Conservation (phyloP, 2,113 vertebrate genomes). For the Kobus ellipsiprymnus region DNA sequence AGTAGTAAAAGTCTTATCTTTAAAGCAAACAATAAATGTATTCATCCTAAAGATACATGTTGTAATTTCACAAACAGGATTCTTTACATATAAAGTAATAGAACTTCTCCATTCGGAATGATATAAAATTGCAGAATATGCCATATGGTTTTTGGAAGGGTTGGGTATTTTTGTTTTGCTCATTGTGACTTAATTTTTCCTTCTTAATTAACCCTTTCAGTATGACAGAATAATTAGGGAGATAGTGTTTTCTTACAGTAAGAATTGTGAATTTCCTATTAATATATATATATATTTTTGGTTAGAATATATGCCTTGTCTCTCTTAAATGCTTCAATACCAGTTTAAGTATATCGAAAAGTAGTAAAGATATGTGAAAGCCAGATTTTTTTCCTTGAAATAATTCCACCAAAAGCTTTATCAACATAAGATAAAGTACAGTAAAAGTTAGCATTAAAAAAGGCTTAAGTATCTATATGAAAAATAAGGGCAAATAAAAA, state of each 20-base stretch:
- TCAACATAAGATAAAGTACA: not conserved
- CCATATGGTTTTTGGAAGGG: not conserved
- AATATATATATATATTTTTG: not conserved
- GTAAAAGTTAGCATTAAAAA: not conserved
- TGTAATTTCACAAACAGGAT: slow-evolving; percentile 10
- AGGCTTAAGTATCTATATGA: not conserved
- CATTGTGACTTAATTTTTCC: not conserved
- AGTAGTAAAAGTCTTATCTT: slow-evolving; percentile 27
- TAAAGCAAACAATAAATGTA: slow-evolving; percentile 13
- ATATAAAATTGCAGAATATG: not conserved
- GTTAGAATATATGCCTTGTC: not conserved
- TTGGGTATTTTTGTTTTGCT: slow-evolving; percentile 17
- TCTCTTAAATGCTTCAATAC: not conserved
- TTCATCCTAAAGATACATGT: slow-evolving; percentile 10
- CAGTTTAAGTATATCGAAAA: not conserved
- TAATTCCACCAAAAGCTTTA: slow-evolving; percentile 22
- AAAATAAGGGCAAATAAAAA: not conserved
- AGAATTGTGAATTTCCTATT: slow-evolving; percentile 16
- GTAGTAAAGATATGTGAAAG: slow-evolving; percentile 20
- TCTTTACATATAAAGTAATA: not conserved
- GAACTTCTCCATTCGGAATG: not conserved
- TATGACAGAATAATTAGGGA: not conserved
- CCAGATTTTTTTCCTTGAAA: slow-evolving; percentile 17
- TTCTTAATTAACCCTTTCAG: not conserved
- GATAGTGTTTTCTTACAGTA: not conserved